These are phyloP conservation scores for Mystacides longicornis DNA, from an alignment of 2,888 invertebrate species.

Conservation along the genomic window DNA sequence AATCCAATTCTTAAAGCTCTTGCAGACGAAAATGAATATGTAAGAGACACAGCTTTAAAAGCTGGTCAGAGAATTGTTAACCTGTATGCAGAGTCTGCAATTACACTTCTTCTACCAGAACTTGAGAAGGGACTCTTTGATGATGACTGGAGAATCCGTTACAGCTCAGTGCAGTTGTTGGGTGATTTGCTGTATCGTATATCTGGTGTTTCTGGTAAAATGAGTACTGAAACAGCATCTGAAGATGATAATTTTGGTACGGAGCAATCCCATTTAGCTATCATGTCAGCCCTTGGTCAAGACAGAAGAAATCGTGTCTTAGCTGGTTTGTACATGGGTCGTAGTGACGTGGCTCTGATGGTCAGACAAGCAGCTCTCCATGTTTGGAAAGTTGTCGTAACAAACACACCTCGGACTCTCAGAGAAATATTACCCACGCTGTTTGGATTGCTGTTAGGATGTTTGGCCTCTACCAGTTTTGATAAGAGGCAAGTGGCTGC, in stretches of 20 bases:
- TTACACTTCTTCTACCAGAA: slow-evolving; percentile 86
- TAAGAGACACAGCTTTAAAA: slow-evolving; percentile 91
- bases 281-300: slow-evolving; percentile 78
- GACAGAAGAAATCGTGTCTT: slow-evolving; percentile 88
- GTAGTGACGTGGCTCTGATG: slow-evolving; percentile 94
- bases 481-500: slow-evolving; percentile 97
- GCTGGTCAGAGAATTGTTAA: slow-evolving; percentile 97
- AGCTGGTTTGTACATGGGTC: slow-evolving; percentile 93
- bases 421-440: slow-evolving; percentile 93
- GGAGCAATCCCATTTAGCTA: slow-evolving; percentile 88
- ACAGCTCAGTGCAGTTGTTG: slow-evolving; percentile 87
- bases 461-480: slow-evolving; percentile 91
- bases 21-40: slow-evolving; percentile 98
- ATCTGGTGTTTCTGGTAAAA: slow-evolving; percentile 96
- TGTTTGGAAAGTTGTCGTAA: slow-evolving; percentile 99
- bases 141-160: slow-evolving; percentile 97
- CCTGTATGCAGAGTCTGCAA: slow-evolving; percentile 92
- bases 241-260: slow-evolving; percentile 99
- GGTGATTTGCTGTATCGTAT: slow-evolving; percentile 95
- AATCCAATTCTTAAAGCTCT: slow-evolving; percentile 94
- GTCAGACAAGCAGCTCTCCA: slow-evolving; percentile 96
- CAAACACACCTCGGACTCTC: slow-evolving; percentile 94
- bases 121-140: slow-evolving; percentile 91
- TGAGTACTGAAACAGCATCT: slow-evolving; percentile 96
- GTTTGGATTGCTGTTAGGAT: slow-evolving; percentile 85